Percentiles rank a stretch among this genome's conserved stretches.
phyloP scores from a whole-genome alignment of 2,888 invertebrate genomes.

The Willowsia nigromaculata region DNA sequence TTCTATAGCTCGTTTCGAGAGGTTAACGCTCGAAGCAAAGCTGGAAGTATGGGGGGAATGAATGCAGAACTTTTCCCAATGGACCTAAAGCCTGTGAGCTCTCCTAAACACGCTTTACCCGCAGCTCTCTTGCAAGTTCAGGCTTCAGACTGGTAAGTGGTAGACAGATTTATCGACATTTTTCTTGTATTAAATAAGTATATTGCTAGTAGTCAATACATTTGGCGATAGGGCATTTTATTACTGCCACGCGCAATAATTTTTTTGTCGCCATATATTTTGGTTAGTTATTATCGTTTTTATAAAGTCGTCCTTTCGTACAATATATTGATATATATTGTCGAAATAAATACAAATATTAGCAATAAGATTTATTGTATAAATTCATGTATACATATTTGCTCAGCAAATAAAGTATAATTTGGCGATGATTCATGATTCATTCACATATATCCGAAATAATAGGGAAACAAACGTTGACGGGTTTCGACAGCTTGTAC shows the following conservation, averaged over 20 bases:
- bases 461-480: constrained; percentile 87
- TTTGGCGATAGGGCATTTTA: background rate
- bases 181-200: background rate
- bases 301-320: background rate
- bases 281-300: constrained; percentile 10
- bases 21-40: constrained; percentile 68
- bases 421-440: constrained; percentile 44
- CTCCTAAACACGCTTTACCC: constrained; percentile 85
- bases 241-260: constrained; percentile 11
- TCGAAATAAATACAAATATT: constrained; percentile 23
- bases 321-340: background rate
- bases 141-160: constrained; percentile 85
- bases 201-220: background rate
- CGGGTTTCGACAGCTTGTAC: constrained; percentile 86
- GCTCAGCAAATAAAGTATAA: constrained; percentile 28
- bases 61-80: constrained; percentile 79
- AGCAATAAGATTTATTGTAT: background rate
- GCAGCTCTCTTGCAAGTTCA: constrained; percentile 86
- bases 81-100: constrained; percentile 83
- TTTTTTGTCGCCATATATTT: background rate
- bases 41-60: constrained; percentile 52
- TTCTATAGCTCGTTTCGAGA: constrained; percentile 75
- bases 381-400: constrained; percentile 39
- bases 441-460: constrained; percentile 47
- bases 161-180: background rate